Evolutionary conservation across 2,888 invertebrate species (phyloP), one percentile per base, ranked within the genome.

Genomic region (Cantharis rustica): DNA sequence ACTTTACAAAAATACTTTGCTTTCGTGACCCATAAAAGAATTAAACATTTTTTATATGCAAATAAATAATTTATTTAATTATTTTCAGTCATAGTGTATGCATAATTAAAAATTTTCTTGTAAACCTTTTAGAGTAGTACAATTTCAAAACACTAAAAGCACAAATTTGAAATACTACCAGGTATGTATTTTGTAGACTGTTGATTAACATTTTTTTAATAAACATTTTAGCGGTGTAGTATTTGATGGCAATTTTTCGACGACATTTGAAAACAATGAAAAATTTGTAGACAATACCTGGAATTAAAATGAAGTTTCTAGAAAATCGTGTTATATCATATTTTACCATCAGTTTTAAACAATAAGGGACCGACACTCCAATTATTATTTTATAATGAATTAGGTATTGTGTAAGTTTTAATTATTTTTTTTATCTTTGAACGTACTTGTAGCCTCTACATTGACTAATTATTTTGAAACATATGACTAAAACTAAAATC

Each of bases 241-340:
- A n/a, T n/a, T 47, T n/a, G n/a, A 47, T 13, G 1, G n/a, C 47
- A 47, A 47, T 47, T 47, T 47, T 47, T 47, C 47, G 47, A n/a
- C 47, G 47, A n/a, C 47, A 13, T 47, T 47, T 47, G n/a, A 47
- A n/a, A 47, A 47, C n/a, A 47, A 47, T 47, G 47, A 47, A 66
- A 66, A 20, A n/a, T 66, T 66, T 20, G 0, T 16, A 66, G 17
- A 27, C 31, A 16, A 26, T 23, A 16, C n/a, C 69, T 26, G 16
- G 26, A 69, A 26, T 75, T 68, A 64, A 7, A 20, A 26, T 26
- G 71, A 64, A 75, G 75, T 68, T 71, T 20, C 66, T 80, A 79
- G 78, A 79, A 81, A 81, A 83, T 83, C 85, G 85, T 85, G 85
- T 83, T 85, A 82, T 85, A 85, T 85, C 85, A 75, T 82, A 79